A percentile compares a stretch with the other conserved stretches of the same genome.
phyloP scores from a whole-genome alignment of 2,888 invertebrate genomes.

The Nycteola revayana region DNA sequence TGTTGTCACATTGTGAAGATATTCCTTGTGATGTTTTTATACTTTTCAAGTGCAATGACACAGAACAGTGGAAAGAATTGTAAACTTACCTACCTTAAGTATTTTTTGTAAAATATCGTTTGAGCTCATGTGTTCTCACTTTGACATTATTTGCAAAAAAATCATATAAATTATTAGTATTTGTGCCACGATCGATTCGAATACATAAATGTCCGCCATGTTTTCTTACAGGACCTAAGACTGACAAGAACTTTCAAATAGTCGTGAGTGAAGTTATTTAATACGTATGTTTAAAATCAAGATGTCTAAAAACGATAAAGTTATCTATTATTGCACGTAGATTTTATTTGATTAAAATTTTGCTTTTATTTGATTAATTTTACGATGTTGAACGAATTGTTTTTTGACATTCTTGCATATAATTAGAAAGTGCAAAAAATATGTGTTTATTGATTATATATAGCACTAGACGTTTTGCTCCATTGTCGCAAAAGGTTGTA shows the following conservation, averaged over 20 bases:
- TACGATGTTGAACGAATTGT: slow-evolving; percentile 34
- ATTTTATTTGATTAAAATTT: slow-evolving; percentile 21
- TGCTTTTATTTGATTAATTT: slow-evolving; percentile 19
- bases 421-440: slow-evolving; percentile 59
- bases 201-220: slow-evolving; percentile 38
- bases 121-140: slow-evolving; percentile 30
- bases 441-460: slow-evolving; percentile 58
- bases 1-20: too few species aligned
- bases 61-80: slow-evolving; percentile 19
- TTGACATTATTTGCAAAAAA: slow-evolving; percentile 33
- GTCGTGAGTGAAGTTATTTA: slow-evolving; percentile 47
- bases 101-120: slow-evolving; percentile 23
- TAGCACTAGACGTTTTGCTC: slow-evolving; percentile 76
- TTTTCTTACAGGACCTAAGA: slow-evolving; percentile 60
- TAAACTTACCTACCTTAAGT: slow-evolving; percentile 16
- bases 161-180: slow-evolving; percentile 30
- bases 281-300: slow-evolving; percentile 29
- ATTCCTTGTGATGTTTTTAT: slow-evolving; percentile 24
- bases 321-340: slow-evolving; percentile 15
- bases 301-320: slow-evolving; percentile 52
- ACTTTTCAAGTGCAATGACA: slow-evolving; percentile 22
- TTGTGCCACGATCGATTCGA: slow-evolving; percentile 38
- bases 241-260: slow-evolving; percentile 62
- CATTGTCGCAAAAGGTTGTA: slow-evolving; percentile 79
- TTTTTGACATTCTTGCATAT: slow-evolving; percentile 59